Percentiles rank a stretch among this genome's conserved stretches.
Evolutionary conservation across 2,888 invertebrate species (phyloP).

Genomic region (Nomada flava): DNA sequence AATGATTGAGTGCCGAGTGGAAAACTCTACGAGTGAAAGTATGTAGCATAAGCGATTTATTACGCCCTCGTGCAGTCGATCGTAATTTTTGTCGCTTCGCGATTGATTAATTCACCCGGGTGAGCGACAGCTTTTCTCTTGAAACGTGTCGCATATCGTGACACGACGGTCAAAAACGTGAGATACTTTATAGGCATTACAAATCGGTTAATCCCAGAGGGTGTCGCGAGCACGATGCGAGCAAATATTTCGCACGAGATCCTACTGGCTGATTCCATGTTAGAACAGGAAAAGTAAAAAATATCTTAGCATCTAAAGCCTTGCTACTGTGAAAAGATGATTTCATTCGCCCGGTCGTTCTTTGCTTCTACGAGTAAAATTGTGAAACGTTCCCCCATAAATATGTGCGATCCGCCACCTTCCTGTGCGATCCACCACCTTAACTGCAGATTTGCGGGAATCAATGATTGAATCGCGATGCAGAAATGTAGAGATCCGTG

Average conservation of each 20-base stretch:
- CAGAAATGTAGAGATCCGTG: no score
- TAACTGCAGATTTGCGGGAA: neutral
- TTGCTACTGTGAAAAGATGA: neutral
- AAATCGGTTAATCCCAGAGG: conserved; percentile 30
- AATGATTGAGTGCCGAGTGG: neutral
- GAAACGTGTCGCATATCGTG: neutral
- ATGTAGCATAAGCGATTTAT: neutral
- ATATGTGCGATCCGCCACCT: neutral
- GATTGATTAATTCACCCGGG: conserved; percentile 28
- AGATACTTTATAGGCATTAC: conserved; percentile 34
- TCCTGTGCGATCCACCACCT: neutral
- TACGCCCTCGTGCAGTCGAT: neutral
- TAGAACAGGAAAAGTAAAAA: neutral
- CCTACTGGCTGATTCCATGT: neutral
- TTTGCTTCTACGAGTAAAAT: conserved; percentile 4
- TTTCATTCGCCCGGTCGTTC: neutral
- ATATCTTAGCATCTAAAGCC: neutral
- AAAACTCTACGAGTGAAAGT: neutral
- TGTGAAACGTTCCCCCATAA: neutral
- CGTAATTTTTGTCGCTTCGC: conserved; percentile 19
- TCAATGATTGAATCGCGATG: no score
- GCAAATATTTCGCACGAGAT: conserved; percentile 13
- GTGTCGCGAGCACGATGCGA: conserved; percentile 22
- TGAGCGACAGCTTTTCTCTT: neutral
- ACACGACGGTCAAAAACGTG: neutral